These are phyloP conservation scores for Drosophila simulans DNA, from an alignment of 1,140 invertebrate species.

Conservation along the genomic window DNA sequence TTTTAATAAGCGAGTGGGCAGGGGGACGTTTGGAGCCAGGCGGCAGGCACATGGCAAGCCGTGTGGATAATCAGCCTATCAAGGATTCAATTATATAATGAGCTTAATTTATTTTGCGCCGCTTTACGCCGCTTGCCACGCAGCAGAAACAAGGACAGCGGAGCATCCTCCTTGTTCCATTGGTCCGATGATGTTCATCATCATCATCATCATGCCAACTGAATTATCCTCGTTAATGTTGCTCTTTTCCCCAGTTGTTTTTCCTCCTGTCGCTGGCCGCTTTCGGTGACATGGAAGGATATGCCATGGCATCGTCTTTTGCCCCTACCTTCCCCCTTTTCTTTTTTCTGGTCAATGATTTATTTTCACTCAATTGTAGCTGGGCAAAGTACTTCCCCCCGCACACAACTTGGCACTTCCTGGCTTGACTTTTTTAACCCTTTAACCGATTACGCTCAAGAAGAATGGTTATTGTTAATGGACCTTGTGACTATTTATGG, in stretches of 20 bases:
- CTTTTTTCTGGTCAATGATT: conserved; percentile 39
- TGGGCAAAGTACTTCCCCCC: background rate
- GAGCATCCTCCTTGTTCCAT: conserved; percentile 4
- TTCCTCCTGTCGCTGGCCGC: conserved; percentile 10
- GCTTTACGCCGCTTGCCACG: conserved; percentile 42
- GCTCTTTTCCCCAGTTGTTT: conserved; percentile 8
- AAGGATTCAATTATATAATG: conserved; percentile 62
- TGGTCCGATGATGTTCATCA: conserved; percentile 19
- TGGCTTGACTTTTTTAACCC: conserved; percentile 40
- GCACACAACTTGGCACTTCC: conserved; percentile 9
- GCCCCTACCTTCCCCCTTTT: conserved; percentile 1
- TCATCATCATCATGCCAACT: conserved; percentile 35
- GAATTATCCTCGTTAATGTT: conserved; percentile 43
- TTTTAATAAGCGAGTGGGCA: conserved; percentile 67
- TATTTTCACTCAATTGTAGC: conserved; percentile 39
- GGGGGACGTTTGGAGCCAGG: background rate
- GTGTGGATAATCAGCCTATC: conserved; percentile 80
- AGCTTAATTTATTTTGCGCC: conserved; percentile 74
- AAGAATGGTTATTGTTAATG: conserved; percentile 22
- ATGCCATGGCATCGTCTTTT: conserved; percentile 39
- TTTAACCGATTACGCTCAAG: conserved; percentile 41
- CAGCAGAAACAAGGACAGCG: conserved; percentile 13
- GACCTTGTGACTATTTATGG: conserved; percentile 16
- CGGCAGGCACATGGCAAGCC: conserved; percentile 54
- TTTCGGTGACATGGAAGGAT: conserved; percentile 45